Evolutionary conservation across 2,113 vertebrate species (phyloP).

Genomic region (Empidonax traillii): DNA sequence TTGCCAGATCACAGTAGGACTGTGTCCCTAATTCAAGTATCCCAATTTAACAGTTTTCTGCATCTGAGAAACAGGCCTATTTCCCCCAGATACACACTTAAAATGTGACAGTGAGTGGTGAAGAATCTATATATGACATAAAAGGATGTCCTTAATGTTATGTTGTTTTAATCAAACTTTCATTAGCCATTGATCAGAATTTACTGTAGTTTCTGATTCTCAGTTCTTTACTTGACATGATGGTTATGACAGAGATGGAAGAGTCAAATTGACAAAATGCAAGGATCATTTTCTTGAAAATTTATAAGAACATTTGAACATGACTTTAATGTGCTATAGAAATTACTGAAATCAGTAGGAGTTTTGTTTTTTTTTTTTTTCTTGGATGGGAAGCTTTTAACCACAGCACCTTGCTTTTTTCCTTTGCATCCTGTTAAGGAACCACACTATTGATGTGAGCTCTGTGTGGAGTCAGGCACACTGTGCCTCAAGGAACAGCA

Average conservation of each 20-base stretch:
- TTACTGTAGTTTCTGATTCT: background rate
- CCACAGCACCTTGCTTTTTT: background rate
- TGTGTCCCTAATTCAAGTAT: background rate
- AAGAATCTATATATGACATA: background rate
- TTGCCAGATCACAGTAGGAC: background rate
- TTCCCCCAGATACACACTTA: background rate
- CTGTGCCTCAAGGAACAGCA: background rate
- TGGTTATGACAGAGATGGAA: background rate
- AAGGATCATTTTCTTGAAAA: background rate
- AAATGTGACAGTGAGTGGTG: background rate
- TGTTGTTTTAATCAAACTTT: background rate
- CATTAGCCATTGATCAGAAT: background rate
- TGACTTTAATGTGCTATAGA: background rate
- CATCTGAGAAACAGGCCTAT: background rate
- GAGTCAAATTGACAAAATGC: background rate
- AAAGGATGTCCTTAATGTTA: background rate
- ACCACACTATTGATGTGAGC: rapidly evolving
- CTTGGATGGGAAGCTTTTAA: background rate
- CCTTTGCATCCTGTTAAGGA: background rate
- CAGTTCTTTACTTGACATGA: background rate
- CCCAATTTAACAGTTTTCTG: background rate
- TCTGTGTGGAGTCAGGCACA: background rate
- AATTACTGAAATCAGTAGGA: background rate
- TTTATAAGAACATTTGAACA: background rate
- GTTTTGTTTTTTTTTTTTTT: background rate